Evolutionary conservation across 2,888 invertebrate genomes (phyloP).

Genomic region (Cosmia trapezina): DNA sequence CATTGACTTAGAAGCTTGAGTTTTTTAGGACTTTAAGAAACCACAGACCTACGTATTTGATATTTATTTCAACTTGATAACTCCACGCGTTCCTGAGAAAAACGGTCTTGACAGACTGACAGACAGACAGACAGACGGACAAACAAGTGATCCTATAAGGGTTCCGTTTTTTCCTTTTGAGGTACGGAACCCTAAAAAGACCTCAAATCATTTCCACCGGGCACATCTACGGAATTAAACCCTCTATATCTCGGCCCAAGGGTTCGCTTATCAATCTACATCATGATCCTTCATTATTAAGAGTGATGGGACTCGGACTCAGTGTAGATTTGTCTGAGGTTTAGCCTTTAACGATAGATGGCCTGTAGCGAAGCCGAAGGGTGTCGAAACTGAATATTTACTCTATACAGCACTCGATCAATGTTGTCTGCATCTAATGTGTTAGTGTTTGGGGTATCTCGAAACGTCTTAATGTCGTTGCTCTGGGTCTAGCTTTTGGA

Average conservation of each 20-base stretch:
- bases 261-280: slow-evolving; percentile 89
- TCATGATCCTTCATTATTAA: slow-evolving; percentile 89
- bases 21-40: too few relatives aligned
- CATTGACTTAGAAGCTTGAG: too few relatives aligned
- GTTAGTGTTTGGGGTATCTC: slow-evolving; percentile 9
- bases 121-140: too few relatives aligned
- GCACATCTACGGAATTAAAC: slow-evolving; percentile 64
- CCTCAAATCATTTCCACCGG: slow-evolving; percentile 38
- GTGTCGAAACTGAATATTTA: slow-evolving; percentile 69
- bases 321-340: slow-evolving; percentile 87
- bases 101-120: too few relatives aligned
- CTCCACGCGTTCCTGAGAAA: too few relatives aligned
- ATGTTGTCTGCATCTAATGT: slow-evolving; percentile 52
- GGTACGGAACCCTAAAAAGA: too few relatives aligned
- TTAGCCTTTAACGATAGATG: slow-evolving; percentile 78
- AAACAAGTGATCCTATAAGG: too few relatives aligned
- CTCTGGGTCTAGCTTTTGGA: neutral
- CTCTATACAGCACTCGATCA: slow-evolving; percentile 62
- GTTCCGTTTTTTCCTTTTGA: too few relatives aligned
- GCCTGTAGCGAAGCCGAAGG: slow-evolving; percentile 60
- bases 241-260: slow-evolving; percentile 72
- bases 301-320: slow-evolving; percentile 83
- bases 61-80: too few relatives aligned
- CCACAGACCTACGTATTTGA: too few relatives aligned
- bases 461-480: slow-evolving; percentile 26